phyloP scores from a whole-genome alignment of 2,888 invertebrate genomes.

The Drosophila nigritarsus region DNA sequence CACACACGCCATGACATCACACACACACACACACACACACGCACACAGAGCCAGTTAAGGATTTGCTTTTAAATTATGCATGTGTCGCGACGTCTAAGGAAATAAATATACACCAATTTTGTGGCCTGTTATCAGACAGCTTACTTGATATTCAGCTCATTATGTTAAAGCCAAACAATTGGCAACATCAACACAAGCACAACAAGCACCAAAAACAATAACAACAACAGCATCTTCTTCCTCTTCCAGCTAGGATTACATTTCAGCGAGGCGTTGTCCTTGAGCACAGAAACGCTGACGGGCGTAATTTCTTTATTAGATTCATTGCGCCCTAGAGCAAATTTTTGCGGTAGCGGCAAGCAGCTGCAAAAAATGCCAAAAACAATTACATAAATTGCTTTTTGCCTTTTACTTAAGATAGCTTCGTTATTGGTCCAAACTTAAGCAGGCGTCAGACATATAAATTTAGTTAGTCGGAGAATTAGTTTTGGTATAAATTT shows the following conservation, averaged over 20 bases:
- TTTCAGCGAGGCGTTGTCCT: constrained; percentile 43
- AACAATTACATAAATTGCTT: constrained; percentile 74
- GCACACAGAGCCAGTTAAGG: constrained; percentile 36
- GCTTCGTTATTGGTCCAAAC: background rate
- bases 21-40: constrained; percentile 5
- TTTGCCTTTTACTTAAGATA: constrained; percentile 30
- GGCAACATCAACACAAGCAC: constrained; percentile 58
- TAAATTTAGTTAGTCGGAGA: background rate
- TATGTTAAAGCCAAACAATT: constrained; percentile 65
- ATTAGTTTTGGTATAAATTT: background rate
- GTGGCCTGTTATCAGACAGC: constrained; percentile 45
- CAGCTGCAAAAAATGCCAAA: constrained; percentile 54
- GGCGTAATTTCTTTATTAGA: constrained; percentile 78
- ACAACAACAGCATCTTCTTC: constrained; percentile 18
- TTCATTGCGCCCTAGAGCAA: constrained; percentile 61
- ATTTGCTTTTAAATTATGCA: constrained; percentile 73
- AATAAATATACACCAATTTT: constrained; percentile 60
- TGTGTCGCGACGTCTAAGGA: constrained; percentile 48
- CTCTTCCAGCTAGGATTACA: constrained; percentile 32
- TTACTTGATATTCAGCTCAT: constrained; percentile 79
- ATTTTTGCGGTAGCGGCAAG: constrained; percentile 33
- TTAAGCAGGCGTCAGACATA: constrained; percentile 5
- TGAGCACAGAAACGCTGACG: constrained; percentile 52
- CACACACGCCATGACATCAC: constrained; percentile 23
- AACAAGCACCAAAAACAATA: constrained; percentile 16